Evolutionary conservation across 2,888 invertebrate species (phyloP).

Genomic region (Chironomus tentans): DNA sequence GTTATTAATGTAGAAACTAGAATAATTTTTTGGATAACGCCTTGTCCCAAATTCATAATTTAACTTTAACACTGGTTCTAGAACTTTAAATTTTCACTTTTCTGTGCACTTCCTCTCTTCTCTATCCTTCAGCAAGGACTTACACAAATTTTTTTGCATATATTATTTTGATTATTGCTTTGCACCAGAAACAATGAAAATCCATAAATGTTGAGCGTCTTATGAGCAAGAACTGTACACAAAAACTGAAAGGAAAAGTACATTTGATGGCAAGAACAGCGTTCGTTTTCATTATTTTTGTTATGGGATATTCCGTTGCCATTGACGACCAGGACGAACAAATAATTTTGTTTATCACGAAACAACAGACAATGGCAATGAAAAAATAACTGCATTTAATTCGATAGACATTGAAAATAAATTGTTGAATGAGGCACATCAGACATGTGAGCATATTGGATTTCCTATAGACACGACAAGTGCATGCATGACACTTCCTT

Average conservation of each 20-base stretch:
- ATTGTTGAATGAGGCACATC: neutral
- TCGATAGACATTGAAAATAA: neutral
- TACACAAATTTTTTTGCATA: too few relatives aligned
- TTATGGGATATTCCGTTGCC: too few relatives aligned
- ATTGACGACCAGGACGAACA: neutral
- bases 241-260: constrained; percentile 2
- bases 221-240: neutral
- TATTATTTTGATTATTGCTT: neutral
- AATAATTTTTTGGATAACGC: neutral
- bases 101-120: neutral
- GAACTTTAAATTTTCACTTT: neutral
- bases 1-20: neutral
- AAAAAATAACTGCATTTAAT: neutral
- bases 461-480: neutral
- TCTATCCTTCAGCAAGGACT: neutral
- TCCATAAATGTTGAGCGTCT: neutral
- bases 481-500: neutral
- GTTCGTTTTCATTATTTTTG: neutral
- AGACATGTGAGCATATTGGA: neutral
- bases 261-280: neutral
- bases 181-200: neutral
- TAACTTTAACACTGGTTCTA: too few relatives aligned
- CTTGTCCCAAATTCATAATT: neutral
- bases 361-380: neutral
- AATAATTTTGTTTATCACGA: constrained; percentile 6